A percentile compares a stretch with the other conserved stretches of the same genome.
phyloP scores from a whole-genome alignment of 2,797 vertebrate genomes.

The Sebastes dallii region DNA sequence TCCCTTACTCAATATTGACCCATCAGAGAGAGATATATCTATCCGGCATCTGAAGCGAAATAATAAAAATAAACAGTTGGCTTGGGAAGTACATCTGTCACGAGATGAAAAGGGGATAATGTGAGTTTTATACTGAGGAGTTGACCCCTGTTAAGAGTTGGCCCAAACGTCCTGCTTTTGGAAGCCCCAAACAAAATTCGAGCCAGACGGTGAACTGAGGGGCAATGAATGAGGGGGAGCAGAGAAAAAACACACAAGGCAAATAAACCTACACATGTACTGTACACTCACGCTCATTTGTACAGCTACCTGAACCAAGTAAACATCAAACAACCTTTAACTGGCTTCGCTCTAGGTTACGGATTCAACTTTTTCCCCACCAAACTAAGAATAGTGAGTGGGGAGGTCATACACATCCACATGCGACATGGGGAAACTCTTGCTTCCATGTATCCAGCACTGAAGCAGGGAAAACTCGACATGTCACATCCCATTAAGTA shows the following conservation, averaged over 20 bases:
- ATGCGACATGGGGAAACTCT: slow-evolving; percentile 35
- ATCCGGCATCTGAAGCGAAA: slow-evolving; percentile 66
- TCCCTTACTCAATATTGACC: slow-evolving; percentile 66
- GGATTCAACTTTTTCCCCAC: slow-evolving; percentile 11
- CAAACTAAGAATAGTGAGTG: not conserved
- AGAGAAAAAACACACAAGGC: slow-evolving; percentile 35
- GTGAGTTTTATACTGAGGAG: slow-evolving; percentile 68
- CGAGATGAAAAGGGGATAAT: slow-evolving; percentile 68
- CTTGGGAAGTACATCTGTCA: slow-evolving; percentile 57
- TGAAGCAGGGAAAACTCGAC: slow-evolving; percentile 37
- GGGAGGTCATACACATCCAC: slow-evolving; percentile 19
- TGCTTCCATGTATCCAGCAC: slow-evolving; percentile 10
- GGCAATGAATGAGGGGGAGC: slow-evolving; percentile 59
- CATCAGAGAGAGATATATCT: slow-evolving; percentile 67
- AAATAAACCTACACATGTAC: slow-evolving; percentile 49
- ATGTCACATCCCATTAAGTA: slow-evolving; percentile 58
- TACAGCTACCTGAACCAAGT: slow-evolving; percentile 29
- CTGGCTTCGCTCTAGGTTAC: not conserved
- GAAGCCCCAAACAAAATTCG: slow-evolving; percentile 56
- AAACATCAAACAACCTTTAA: slow-evolving; percentile 26
- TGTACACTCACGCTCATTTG: slow-evolving; percentile 22
- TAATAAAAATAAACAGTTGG: slow-evolving; percentile 74
- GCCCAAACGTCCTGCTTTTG: slow-evolving; percentile 57
- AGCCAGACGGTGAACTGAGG: slow-evolving; percentile 67
- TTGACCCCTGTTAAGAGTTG: slow-evolving; percentile 73